Evolutionary conservation across 2,888 invertebrate genomes (phyloP).

Genomic region (Pachymerium ferrugineum): DNA sequence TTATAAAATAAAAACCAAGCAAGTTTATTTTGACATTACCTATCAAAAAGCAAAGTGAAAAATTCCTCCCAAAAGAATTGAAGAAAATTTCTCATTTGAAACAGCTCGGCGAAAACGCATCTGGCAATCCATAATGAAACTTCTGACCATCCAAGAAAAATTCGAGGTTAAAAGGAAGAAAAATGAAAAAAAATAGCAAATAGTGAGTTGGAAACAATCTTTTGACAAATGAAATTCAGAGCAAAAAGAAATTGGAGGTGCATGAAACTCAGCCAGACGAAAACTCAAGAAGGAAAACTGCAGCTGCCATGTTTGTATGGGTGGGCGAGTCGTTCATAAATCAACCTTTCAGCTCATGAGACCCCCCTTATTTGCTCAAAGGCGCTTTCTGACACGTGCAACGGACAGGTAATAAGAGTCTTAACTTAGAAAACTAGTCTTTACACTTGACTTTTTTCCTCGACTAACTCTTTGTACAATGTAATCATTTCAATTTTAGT

Average conservation of each 20-base stretch:
- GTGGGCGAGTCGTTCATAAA: conserved; percentile 5
- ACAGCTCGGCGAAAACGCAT: too few relatives aligned
- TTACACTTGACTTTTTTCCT: not conserved
- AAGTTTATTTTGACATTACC: too few relatives aligned
- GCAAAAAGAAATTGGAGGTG: not conserved
- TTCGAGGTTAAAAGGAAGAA: not conserved
- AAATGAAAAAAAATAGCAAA: not conserved
- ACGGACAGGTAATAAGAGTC: conserved; percentile 5
- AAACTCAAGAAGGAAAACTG: not conserved
- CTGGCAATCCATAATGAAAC: too few relatives aligned
- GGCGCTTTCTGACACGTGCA: conserved; percentile 2
- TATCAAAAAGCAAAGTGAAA: too few relatives aligned
- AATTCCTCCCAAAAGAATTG: too few relatives aligned
- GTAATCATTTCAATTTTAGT: not conserved
- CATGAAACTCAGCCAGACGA: not conserved
- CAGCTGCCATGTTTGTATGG: conserved; percentile 17
- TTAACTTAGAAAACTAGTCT: too few relatives aligned
- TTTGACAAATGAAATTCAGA: conserved; percentile 16
- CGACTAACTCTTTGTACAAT: not conserved
- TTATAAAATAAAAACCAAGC: too few relatives aligned
- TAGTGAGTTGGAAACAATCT: not conserved
- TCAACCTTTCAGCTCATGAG: not conserved
- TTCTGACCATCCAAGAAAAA: too few relatives aligned
- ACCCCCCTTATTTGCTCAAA: conserved; percentile 13
- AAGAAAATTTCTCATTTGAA: too few relatives aligned